Conservation (phyloP, 2,888 invertebrate species). For the Conus canariensis region DNA sequence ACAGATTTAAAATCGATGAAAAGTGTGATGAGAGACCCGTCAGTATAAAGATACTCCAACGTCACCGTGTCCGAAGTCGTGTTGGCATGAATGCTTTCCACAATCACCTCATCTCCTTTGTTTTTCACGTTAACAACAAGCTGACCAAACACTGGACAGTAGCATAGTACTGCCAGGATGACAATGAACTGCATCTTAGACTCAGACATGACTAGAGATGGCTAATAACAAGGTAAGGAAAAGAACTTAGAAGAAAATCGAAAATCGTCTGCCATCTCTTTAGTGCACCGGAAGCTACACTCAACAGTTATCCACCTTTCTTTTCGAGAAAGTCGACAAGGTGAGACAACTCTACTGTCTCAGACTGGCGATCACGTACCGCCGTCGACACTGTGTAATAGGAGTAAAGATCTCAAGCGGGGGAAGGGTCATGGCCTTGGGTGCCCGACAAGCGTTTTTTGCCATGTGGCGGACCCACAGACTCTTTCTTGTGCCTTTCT, state of each 20-base stretch:
- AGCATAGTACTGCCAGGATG: neutral
- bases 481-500: too few species aligned
- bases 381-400: too few species aligned
- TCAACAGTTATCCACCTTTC: too few species aligned
- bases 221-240: neutral
- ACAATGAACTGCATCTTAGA: neutral
- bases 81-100: conserved; percentile 94
- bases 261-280: conserved; percentile 19
- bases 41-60: conserved; percentile 92
- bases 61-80: conserved; percentile 93
- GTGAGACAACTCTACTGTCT: too few species aligned
- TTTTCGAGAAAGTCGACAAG: too few species aligned
- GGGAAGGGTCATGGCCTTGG: too few species aligned
- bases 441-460: too few species aligned
- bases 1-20: conserved; percentile 96
- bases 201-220: neutral
- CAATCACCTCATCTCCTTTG: conserved; percentile 95
- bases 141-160: conserved; percentile 49
- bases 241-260: neutral
- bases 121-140: conserved; percentile 78
- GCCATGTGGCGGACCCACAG: too few species aligned
- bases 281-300: neutral
- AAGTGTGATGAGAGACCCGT: conserved; percentile 94
- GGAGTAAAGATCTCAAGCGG: too few species aligned
- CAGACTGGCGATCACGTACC: too few species aligned